A percentile compares a stretch with the other conserved stretches of the same genome.
phyloP scores from a whole-genome alignment of 2,113 vertebrate species.

The Muscicapa adusta region DNA sequence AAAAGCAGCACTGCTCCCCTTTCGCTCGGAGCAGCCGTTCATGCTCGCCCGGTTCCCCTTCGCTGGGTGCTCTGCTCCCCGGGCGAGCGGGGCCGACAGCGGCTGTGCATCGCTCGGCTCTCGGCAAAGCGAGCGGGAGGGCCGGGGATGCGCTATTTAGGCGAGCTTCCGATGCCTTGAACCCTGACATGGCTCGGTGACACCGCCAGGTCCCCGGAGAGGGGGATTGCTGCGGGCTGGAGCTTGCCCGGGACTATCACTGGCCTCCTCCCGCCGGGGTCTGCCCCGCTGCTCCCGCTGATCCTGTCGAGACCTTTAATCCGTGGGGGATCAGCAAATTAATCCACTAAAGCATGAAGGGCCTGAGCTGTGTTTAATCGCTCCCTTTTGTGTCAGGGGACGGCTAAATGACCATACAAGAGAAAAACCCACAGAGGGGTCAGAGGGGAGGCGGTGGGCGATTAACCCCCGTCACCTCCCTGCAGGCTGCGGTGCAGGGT shows the following conservation, averaged over 20 bases:
- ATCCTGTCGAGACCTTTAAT: slow-evolving; percentile 68
- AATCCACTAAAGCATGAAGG: slow-evolving; percentile 76
- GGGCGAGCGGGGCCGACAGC: accelerated
- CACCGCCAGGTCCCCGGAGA: background rate
- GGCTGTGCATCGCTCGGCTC: background rate
- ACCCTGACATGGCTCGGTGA: slow-evolving; percentile 51
- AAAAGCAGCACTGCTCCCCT: background rate
- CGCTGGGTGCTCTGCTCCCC: background rate
- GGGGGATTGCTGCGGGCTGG: background rate
- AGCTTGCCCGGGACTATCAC: background rate
- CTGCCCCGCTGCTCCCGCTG: slow-evolving; percentile 29
- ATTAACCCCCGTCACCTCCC: slow-evolving; percentile 76
- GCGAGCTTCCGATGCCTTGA: slow-evolving; percentile 50
- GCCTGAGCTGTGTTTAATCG: slow-evolving; percentile 73
- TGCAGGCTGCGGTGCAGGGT: slow-evolving; percentile 47
- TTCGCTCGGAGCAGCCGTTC: accelerated
- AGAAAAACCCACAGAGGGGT: slow-evolving; percentile 77
- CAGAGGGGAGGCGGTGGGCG: slow-evolving; percentile 73
- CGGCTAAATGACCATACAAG: slow-evolving; percentile 74
- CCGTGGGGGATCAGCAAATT: slow-evolving; percentile 73
- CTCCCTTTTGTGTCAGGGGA: slow-evolving; percentile 72
- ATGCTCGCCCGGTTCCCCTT: accelerated
- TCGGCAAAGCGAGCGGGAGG: background rate
- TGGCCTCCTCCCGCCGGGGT: slow-evolving; percentile 15
- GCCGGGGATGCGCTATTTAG: background rate